Evolutionary conservation across 2,888 invertebrate genomes (phyloP).

Genomic region (Polylopha cassiicola): DNA sequence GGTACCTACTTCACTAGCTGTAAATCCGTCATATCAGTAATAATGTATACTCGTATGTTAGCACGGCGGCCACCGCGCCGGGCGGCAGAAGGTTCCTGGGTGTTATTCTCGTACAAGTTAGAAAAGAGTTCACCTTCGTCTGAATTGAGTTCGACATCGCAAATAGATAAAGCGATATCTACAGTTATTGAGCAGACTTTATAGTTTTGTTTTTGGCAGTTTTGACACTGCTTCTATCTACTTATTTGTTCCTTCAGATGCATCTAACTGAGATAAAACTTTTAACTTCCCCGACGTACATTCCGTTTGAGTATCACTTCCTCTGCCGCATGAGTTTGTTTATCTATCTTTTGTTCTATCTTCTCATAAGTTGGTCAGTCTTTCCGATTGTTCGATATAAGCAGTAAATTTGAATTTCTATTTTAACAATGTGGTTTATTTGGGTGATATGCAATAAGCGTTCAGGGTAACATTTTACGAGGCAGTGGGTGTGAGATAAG

Average conservation of each 20-base stretch:
- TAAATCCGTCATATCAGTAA: not conserved
- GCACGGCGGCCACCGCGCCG: too few species aligned
- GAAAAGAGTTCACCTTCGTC: slow-evolving; percentile 50
- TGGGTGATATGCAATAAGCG: slow-evolving; percentile 25
- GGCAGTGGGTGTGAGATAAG: slow-evolving; percentile 44
- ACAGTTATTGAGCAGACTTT: slow-evolving; percentile 73
- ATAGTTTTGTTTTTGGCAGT: slow-evolving; percentile 79
- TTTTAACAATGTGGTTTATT: slow-evolving; percentile 5
- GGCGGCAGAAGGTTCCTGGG: not conserved
- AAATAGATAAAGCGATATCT: slow-evolving; percentile 73
- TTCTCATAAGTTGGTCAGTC: slow-evolving; percentile 25
- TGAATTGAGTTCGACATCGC: slow-evolving; percentile 72
- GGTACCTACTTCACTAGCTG: too few species aligned
- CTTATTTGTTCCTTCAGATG: slow-evolving; percentile 72
- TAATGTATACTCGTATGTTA: not conserved
- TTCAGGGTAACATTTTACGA: slow-evolving; percentile 46
- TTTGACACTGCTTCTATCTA: slow-evolving; percentile 73
- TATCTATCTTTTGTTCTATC: slow-evolving; percentile 40
- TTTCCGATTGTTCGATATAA: slow-evolving; percentile 24
- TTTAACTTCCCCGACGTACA: slow-evolving; percentile 67
- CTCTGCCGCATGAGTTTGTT: slow-evolving; percentile 50
- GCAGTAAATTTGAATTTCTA: slow-evolving; percentile 23
- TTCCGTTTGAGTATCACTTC: slow-evolving; percentile 61
- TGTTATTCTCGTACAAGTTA: slow-evolving; percentile 34
- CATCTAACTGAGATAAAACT: slow-evolving; percentile 66